Evolutionary conservation across 2,113 vertebrate genomes (phyloP).

Genomic region (Tachysurus vachellii): DNA sequence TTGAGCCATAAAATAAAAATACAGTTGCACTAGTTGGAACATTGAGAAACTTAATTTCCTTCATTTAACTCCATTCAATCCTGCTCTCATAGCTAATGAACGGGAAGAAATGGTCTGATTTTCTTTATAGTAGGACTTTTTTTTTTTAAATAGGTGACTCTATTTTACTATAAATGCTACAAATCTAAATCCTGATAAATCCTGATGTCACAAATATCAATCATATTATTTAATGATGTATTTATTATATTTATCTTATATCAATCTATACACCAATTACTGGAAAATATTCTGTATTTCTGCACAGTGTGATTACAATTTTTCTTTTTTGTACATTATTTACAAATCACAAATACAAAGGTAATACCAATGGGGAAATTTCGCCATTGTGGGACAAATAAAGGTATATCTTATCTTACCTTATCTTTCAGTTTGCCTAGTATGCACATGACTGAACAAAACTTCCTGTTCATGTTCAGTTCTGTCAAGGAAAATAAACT

Average conservation of each 20-base stretch:
- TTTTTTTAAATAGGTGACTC: no score
- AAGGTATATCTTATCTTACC: no score
- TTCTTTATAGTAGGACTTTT: background rate
- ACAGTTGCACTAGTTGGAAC: constrained; percentile 10
- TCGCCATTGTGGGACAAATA: no score
- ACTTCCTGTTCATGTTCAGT: background rate
- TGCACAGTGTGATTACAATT: no score
- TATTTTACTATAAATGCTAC: no score
- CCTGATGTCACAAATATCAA: no score
- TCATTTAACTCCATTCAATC: background rate
- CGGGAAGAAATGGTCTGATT: background rate
- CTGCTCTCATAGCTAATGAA: background rate
- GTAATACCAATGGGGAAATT: no score
- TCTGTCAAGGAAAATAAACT: background rate
- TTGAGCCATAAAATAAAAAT: background rate
- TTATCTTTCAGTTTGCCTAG: background rate
- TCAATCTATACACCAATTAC: no score
- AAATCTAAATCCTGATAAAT: no score
- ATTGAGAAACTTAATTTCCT: background rate
- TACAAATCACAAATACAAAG: background rate
- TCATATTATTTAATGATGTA: no score
- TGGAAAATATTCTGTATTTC: background rate
- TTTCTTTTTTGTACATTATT: background rate
- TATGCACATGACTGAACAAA: background rate
- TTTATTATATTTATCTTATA: no score